Conservation (phyloP, 2,113 vertebrate species). For the Megalops atlanticus region DNA sequence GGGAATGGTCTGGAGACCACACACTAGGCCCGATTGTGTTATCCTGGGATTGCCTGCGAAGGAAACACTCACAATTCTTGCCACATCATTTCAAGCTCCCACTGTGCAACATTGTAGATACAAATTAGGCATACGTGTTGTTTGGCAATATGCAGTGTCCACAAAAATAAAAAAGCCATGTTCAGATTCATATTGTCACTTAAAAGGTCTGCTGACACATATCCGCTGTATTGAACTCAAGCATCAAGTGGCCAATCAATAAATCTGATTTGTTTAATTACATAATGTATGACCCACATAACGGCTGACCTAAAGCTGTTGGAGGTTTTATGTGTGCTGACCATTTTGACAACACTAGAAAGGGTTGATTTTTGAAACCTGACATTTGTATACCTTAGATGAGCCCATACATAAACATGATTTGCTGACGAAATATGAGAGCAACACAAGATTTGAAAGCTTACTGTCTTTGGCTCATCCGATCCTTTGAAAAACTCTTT, state of each 20-base stretch:
- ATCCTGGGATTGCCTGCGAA: background rate
- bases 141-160: background rate
- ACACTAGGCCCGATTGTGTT: slow-evolving; percentile 16
- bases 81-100: background rate
- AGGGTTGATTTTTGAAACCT: background rate
- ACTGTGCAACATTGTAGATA: background rate
- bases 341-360: background rate
- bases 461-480: background rate
- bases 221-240: too few species aligned
- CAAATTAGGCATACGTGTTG: background rate
- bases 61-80: background rate
- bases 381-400: background rate
- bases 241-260: too few species aligned
- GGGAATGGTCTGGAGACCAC: slow-evolving; percentile 3
- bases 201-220: too few species aligned
- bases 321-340: background rate
- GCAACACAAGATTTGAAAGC: background rate
- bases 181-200: too few species aligned
- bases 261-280: background rate
- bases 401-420: background rate
- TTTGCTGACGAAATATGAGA: too few species aligned
- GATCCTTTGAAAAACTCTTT: background rate
- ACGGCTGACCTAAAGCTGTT: too few species aligned
- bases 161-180: background rate
- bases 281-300: too few species aligned